Evolutionary conservation across 2,888 invertebrate species (phyloP).

Genomic region (Helicoverpa assulta): DNA sequence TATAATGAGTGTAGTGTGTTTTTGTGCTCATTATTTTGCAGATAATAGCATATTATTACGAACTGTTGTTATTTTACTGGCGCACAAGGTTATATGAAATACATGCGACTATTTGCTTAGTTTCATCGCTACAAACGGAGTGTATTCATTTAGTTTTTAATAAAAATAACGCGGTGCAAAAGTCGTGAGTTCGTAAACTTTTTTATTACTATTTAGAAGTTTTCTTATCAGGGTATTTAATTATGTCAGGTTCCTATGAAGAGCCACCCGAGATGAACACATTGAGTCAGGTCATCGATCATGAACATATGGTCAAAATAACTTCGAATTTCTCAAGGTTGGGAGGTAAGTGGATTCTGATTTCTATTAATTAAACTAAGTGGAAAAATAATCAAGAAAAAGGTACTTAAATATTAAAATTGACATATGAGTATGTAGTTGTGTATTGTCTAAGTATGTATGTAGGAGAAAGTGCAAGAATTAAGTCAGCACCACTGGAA

Average conservation of each 20-base stretch:
- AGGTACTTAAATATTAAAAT: background rate
- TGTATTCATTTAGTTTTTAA: slow-evolving; percentile 32
- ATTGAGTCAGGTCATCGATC: slow-evolving; percentile 82
- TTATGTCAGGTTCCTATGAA: slow-evolving; percentile 57
- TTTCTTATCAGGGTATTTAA: slow-evolving; percentile 28
- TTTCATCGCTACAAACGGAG: slow-evolving; percentile 15
- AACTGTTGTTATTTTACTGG: slow-evolving; percentile 38
- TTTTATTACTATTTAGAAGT: slow-evolving; percentile 20
- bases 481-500: too few species aligned
- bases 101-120: slow-evolving; percentile 21
- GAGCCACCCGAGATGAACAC: slow-evolving; percentile 72
- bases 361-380: slow-evolving; percentile 19
- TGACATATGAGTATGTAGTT: background rate
- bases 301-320: slow-evolving; percentile 81
- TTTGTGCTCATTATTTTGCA: slow-evolving; percentile 36
- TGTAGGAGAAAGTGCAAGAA: too few species aligned
- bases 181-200: slow-evolving; percentile 28
- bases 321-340: slow-evolving; percentile 83
- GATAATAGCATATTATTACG: slow-evolving; percentile 47
- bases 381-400: background rate
- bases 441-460: too few species aligned
- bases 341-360: slow-evolving; percentile 76
- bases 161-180: slow-evolving; percentile 2
- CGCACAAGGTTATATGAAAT: slow-evolving; percentile 56
- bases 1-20: slow-evolving; percentile 3